phyloP scores from a whole-genome alignment of 2,113 vertebrate species.

The Conger conger region DNA sequence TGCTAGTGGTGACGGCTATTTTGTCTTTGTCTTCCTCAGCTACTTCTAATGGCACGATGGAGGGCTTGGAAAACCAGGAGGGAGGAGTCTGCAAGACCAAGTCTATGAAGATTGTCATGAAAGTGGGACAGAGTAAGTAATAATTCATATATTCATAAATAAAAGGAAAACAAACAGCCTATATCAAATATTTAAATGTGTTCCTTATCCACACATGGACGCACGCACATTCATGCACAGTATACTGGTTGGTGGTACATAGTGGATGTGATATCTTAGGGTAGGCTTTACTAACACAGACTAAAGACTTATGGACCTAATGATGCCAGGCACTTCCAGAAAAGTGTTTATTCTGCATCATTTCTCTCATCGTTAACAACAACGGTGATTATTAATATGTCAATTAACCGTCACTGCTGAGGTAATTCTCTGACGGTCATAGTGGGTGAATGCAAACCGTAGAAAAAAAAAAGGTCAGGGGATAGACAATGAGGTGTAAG shows the following conservation, averaged over 20 bases:
- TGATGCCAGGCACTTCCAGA: background rate
- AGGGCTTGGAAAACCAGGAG: conserved; percentile 84
- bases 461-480: background rate
- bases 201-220: too few relatives aligned
- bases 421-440: background rate
- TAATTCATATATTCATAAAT: background rate
- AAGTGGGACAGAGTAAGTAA: conserved; percentile 97
- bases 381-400: background rate
- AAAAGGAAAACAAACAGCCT: too few relatives aligned
- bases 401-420: background rate
- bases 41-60: conserved; percentile 85
- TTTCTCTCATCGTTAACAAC: background rate
- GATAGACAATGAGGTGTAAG: background rate
- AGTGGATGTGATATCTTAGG: background rate
- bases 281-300: background rate
- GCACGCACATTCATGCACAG: too few relatives aligned
- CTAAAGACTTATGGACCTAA: background rate
- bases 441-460: too few relatives aligned
- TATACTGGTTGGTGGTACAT: background rate
- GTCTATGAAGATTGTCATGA: conserved; percentile 75
- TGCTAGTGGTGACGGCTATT: background rate
- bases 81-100: conserved; percentile 80
- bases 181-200: too few relatives aligned
- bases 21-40: conserved; percentile 60
- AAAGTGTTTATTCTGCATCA: background rate